Percentiles rank a stretch among this genome's conserved stretches.
phyloP scores from a whole-genome alignment of 2,113 vertebrate genomes.

The Polyodon spathula region DNA sequence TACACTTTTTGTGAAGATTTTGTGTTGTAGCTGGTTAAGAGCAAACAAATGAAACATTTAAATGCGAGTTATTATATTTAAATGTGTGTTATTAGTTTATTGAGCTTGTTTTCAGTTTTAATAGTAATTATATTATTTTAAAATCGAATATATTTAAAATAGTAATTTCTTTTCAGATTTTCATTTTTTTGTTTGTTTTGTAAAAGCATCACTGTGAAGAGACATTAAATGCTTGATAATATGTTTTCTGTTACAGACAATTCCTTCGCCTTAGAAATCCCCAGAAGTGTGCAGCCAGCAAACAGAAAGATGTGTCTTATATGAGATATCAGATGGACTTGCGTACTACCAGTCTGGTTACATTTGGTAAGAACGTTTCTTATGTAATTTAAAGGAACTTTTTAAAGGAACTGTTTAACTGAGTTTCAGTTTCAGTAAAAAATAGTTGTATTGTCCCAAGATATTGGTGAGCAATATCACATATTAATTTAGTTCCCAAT shows the following conservation, averaged over 20 bases:
- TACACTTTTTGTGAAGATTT: neutral
- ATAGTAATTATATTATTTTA: conserved; percentile 41
- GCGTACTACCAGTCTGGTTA: conserved; percentile 4
- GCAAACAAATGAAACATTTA: neutral
- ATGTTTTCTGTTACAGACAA: conserved; percentile 44
- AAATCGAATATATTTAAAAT: conserved; percentile 38
- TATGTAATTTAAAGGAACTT: conserved; percentile 16
- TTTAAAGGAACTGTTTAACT: conserved; percentile 66
- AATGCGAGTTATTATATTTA: neutral
- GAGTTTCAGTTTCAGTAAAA: no score
- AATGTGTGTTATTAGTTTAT: neutral
- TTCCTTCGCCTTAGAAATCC: conserved; percentile 67
- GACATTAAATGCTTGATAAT: neutral
- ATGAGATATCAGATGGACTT: neutral
- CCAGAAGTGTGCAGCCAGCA: conserved; percentile 40
- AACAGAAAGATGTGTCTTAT: neutral
- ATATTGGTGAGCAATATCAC: no score
- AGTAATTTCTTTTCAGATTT: neutral
- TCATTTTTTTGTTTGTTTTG: conserved; percentile 21
- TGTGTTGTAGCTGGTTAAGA: neutral
- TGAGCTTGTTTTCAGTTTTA: no score
- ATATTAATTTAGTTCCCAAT: no score
- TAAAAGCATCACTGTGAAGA: neutral
- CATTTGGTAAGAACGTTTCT: conserved; percentile 29
- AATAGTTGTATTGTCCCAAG: no score